Base-by-base conservation (phyloP, 2,888 invertebrate species). In the Drosophila quasianomalipes region DNA sequence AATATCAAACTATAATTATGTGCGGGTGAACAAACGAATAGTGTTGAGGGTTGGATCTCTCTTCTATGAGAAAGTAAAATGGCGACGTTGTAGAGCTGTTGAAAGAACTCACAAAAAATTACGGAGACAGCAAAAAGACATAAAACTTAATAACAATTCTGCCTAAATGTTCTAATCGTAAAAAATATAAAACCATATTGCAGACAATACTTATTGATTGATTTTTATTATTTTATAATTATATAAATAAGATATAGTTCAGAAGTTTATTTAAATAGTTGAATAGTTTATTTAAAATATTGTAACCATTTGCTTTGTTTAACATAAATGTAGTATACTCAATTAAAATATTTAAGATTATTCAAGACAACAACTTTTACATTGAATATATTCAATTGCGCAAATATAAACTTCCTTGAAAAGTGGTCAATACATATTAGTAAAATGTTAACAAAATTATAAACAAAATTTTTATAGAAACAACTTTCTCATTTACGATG, bases 1-100 rank as follows among this genome's bases (percentile, higher is more conserved):
- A 81, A 81, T 73, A 83, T 70, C 74, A 69, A 82, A 67, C 65
- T 74, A 16, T 69, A 69, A 70, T 74, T 57, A 70, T 52, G 72
- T 70, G 69, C 69, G 64, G 54, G 57, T 70, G 75, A 70, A 65
- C 68, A 73, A 72, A 60, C 71, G 76, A 54, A 58, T 5, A 9
- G 4, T 51, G 3, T 58, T 22, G 31, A 28, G 62, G 73, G 83
- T 68, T 79, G 72, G 44, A 4, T 44, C 41, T 41, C 31, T 41
- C n/a, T 47, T 61, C 59, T 49, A 12, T 7, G 16, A 14, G 39
- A 7, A 47, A 47, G 41, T 49, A 26, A 82, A 82, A 82, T 82
- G 82, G 82, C 71, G 67, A 0, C 19, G 5, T 37, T 14, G 14
- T 12, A 37, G 30, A 49, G 12, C 39, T 53, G 16, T 33, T 30